Conservation (phyloP, 2,113 vertebrate genomes). For the Meriones unguiculatus region DNA sequence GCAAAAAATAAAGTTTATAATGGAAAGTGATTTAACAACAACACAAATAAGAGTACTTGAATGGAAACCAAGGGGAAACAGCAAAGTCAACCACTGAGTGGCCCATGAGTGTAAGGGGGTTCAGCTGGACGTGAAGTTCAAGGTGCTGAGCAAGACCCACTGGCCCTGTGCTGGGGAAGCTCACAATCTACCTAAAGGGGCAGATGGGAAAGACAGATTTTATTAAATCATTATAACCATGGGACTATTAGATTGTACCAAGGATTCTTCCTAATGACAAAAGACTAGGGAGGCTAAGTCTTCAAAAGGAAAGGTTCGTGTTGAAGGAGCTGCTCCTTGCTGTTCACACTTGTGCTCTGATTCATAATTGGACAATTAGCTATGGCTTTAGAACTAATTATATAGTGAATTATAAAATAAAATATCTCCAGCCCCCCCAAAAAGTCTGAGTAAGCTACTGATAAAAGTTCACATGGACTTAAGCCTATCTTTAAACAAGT, state of each 20-base stretch:
- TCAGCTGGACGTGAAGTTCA: background rate
- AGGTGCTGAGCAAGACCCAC: background rate
- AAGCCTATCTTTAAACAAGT: conserved; percentile 27
- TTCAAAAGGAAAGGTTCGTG: conserved; percentile 8
- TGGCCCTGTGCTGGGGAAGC: background rate
- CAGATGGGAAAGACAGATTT: background rate
- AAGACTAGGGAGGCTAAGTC: background rate
- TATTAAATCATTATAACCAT: background rate
- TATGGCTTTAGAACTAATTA: conserved; percentile 52
- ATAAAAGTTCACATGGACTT: conserved; percentile 25
- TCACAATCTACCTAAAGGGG: background rate
- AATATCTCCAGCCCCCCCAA: background rate
- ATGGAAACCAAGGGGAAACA: background rate
- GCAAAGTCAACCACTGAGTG: conserved; percentile 11
- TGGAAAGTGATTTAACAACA: background rate
- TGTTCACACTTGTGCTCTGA: background rate
- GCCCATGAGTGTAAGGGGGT: background rate
- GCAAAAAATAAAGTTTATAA: background rate
- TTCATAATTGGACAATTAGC: conserved; percentile 54
- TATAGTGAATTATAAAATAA: conserved; percentile 19
- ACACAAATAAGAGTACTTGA: background rate
- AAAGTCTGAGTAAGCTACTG: background rate
- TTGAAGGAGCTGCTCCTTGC: background rate
- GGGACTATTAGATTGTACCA: background rate
- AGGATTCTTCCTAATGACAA: conserved; percentile 22